Evolutionary conservation across 2,888 invertebrate species (phyloP), one percentile per base, ranked within the genome.

Genomic region (Ochropleura plecta): DNA sequence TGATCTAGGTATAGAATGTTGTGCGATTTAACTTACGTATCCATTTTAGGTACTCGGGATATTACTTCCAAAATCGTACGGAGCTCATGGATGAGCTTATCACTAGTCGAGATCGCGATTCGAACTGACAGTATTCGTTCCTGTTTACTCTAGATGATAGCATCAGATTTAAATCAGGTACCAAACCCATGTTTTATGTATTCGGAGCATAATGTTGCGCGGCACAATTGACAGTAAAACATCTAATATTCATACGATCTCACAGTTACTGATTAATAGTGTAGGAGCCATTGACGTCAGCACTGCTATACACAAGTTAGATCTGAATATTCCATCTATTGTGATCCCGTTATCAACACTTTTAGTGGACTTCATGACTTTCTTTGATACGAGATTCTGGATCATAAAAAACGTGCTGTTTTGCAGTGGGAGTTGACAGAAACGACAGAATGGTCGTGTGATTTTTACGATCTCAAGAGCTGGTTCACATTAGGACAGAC

Each of bases 251-350:
- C 44, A 69, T 59, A 76, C 57, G 48, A 69, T 67, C 53, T 42
- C 4, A 83, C 63, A 53, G 69, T 67, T 73, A 73, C 20, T 60
- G 65, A 60, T 78, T 42, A 77, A 80, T 77, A 82, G 55, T 73
- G 59, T 55, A 68, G 20, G 40, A 78, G 49, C 48, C 12, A 60
- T 72, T 85, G 85, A 84, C 85, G 82, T 85, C 83, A 85, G 30
- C 53, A 42, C 40, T 64, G 63, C 44, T 30, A 84, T 67, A 72
- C 51, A 59, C 40, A 62, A 63, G 48, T 73, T 70, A 64, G 67
- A 75, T 66, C 20, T 76, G 76, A 86, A 78, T 81, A 76, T 70
- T 76, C 70, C 72, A 84, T 82, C 66, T 65, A 82, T 53, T 59
- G 48, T 18, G 63, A 63, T 72, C 53, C 79, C 73, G 85, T 84